phyloP scores from a whole-genome alignment of 92 coral and sea anemone species.

The Porites lobata region DNA sequence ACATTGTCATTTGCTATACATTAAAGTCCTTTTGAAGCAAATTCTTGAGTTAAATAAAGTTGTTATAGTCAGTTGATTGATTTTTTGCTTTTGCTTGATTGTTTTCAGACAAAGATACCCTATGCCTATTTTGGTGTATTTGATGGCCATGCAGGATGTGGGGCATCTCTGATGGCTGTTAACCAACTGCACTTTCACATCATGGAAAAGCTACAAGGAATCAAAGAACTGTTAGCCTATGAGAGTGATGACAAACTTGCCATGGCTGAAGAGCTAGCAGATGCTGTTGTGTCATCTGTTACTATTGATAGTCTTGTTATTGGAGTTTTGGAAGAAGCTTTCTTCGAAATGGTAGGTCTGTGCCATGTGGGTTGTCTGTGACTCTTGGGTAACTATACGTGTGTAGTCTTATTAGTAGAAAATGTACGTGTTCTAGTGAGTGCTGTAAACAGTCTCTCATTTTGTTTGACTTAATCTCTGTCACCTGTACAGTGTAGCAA shows the following conservation, averaged over 20 bases:
- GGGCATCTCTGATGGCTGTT: constrained; percentile 92
- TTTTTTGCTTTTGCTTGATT: too few species aligned
- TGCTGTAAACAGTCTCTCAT: background rate
- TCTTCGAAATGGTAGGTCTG: constrained; percentile 92
- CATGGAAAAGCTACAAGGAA: constrained; percentile 87
- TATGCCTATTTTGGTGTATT: constrained; percentile 97
- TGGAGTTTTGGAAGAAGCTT: constrained; percentile 95
- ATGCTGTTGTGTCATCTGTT: constrained; percentile 87
- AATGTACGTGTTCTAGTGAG: background rate
- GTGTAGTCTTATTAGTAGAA: too few species aligned
- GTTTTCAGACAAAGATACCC: constrained; percentile 89
- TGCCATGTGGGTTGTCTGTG: background rate
- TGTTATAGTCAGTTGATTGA: too few species aligned
- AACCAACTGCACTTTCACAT: constrained; percentile 89
- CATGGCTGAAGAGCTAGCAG: constrained; percentile 68
- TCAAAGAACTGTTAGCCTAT: constrained; percentile 84
- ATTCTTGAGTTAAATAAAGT: too few species aligned
- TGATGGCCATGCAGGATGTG: constrained; percentile 99
- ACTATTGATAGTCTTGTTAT: constrained; percentile 82
- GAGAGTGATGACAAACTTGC: constrained; percentile 82
- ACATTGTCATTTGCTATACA: too few species aligned
- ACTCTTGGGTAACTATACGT: background rate
- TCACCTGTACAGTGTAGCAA: too few species aligned
- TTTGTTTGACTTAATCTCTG: too few species aligned
- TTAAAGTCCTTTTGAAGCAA: too few species aligned